These are phyloP conservation scores for Polia nebulosa DNA, from an alignment of 2,888 invertebrate species.

Conservation along the genomic window DNA sequence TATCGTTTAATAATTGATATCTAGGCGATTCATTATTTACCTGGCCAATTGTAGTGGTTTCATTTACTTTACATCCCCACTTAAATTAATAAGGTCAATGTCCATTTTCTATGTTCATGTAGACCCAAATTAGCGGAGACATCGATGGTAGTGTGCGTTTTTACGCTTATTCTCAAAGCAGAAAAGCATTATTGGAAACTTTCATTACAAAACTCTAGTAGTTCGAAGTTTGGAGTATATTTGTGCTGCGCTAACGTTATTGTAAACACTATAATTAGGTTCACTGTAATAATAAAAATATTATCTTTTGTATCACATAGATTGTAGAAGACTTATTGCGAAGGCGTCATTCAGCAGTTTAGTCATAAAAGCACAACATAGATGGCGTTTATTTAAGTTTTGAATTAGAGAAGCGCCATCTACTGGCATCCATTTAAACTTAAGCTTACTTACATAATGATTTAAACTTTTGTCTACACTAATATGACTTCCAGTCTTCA, in stretches of 20 bases:
- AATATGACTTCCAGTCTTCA: neutral
- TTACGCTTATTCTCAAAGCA: too few species aligned
- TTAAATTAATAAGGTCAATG: neutral
- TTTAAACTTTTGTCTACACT: neutral
- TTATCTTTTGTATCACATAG: too few species aligned
- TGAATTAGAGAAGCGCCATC: slow-evolving; percentile 27
- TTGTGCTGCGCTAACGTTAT: too few species aligned
- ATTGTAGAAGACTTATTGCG: too few species aligned
- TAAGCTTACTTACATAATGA: neutral
- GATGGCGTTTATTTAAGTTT: slow-evolving; percentile 40
- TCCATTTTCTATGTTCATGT: neutral
- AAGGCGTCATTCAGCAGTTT: neutral
- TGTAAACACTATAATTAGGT: too few species aligned
- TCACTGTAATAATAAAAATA: too few species aligned
- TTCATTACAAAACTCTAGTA: too few species aligned
- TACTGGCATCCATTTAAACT: slow-evolving; percentile 6
- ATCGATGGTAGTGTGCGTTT: too few species aligned
- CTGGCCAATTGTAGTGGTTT: neutral
- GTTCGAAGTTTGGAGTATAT: too few species aligned
- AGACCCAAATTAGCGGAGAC: neutral
- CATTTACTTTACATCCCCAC: neutral
- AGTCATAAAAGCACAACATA: neutral
- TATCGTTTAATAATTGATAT: slow-evolving; percentile 22
- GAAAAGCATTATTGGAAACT: too few species aligned
- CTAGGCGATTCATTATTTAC: neutral